Evolutionary conservation across 2,888 invertebrate species (phyloP), one percentile per base, ranked within the genome.

Genomic region (Argyresthia albistria): DNA sequence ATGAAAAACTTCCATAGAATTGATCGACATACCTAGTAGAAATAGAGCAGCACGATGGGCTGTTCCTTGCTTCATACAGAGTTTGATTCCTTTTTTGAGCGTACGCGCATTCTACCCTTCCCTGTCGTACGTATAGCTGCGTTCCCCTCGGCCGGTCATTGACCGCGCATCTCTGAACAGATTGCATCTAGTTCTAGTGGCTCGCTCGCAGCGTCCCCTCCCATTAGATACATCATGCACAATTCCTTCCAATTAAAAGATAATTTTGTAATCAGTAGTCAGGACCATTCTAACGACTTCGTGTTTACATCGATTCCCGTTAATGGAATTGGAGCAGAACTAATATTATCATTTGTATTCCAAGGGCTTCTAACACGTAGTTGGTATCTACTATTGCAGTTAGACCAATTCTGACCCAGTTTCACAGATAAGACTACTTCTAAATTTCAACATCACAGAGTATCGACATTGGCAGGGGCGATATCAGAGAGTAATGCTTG

Each of bases 121-220:
- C 61, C 73, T 62, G 62, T 82, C 74, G 63, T 63, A 61, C 76
- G 60, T 66, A 60, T 70, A 67, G 55, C 64, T 63, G 63, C 59
- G 61, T 82, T 78, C 67, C 76, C 55, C 67, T 84, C 72, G 59
- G 67, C 56, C 75, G 86, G 86, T 81, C 86, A 67, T 66, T 76
- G 87, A 87, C 86, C 86, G 76, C 66, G 63, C 83, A 83, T 83
- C 83, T 81, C 76, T 65, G 75, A 25, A 25, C 76, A 83, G 86
- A 87, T 86, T 84, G 87, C 86, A 87, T 84, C 82, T 84, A 86
- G 79, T 76, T n/a, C n/a, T n/a, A n/a, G n/a, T n/a, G n/a, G n/a
- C n/a, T n/a, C 74, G 74, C 75, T 73, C 73, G 76, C 84, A 86
- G 86, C 87, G 77, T 83, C 83, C 79, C 75, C 66, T n/a, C 68